Evolutionary conservation across 2,888 invertebrate genomes (phyloP), one percentile per base, ranked within the genome.

Genomic region (Pelosia muscerda): DNA sequence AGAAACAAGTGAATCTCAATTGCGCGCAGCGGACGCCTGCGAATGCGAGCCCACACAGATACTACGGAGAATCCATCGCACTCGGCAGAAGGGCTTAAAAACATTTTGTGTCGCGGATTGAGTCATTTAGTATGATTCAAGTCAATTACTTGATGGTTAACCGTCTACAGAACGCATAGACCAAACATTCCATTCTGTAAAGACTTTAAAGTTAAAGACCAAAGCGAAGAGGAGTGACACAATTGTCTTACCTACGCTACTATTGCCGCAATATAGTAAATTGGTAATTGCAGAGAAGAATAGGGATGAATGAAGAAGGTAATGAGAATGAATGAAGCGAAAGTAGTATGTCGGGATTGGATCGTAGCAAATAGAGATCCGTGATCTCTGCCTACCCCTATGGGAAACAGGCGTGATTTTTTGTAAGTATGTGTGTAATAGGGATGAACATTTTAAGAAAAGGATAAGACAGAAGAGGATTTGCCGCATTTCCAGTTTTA

Each of bases 1-100:
- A 63, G 86, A 88, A 87, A 89, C 84, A 81, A 87, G 76, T 75
- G 72, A 69, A 75, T 76, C 73, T 86, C 89, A 89, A 94, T 92
- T 89, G 91, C 82, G 85, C 92, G 91, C 76, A 81, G 76, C 90
- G 83, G 81, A 85, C 88, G 83, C 87, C 85, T 71, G 77, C 71
- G 74, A 73, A 56, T 63, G 55, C 42, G 73, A 85, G 86, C 83
- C 86, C 90, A 90, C 92, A 90, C 92, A 88, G 87, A 81, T 78
- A 73, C 70, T 90, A 89, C 91, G 71, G 55, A 76, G 91, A 91
- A 91, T 84, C 71, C 57, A 56, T 25, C 56, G 69, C 60, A 60
- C 76, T 62, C 65, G 34, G 34, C 60, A 55, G 15, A 66, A 19
- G 66, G 10, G 8, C 42, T 66, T 61, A 61, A 42, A 66, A 68